These are phyloP conservation scores for Felis chaus DNA, from an alignment of 2,113 vertebrate genomes.

Conservation along the genomic window DNA sequence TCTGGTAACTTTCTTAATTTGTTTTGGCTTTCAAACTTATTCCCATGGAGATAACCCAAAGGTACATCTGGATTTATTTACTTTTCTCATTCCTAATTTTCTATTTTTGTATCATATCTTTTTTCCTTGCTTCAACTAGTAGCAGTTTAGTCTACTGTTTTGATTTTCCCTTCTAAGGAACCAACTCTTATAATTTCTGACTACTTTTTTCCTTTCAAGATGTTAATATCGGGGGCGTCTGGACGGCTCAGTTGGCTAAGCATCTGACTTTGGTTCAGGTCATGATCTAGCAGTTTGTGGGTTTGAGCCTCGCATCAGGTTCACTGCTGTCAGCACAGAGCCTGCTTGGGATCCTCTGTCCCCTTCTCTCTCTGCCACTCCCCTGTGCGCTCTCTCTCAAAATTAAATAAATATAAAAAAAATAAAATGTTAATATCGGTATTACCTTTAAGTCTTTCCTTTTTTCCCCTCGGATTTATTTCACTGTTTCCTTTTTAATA, in stretches of 20 bases:
- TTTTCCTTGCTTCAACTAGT: background rate
- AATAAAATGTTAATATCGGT: background rate
- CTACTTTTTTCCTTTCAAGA: background rate
- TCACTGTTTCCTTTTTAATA: background rate
- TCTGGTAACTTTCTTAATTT: constrained; percentile 2
- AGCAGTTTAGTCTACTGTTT: background rate
- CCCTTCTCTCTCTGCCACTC: too few species aligned
- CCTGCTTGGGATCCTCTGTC: too few species aligned
- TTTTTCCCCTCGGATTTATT: background rate
- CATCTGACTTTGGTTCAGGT: too few species aligned
- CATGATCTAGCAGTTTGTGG: too few species aligned
- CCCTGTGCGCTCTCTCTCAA: too few species aligned
- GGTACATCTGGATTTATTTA: background rate
- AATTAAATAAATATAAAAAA: too few species aligned
- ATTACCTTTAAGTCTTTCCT: background rate
- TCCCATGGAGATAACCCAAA: background rate
- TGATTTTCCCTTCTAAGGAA: background rate
- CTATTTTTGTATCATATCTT: background rate
- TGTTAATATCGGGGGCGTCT: background rate
- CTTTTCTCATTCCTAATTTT: background rate
- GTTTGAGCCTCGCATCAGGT: too few species aligned
- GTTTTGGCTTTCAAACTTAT: constrained; percentile 40
- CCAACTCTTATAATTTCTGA: background rate
- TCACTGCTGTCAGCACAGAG: too few species aligned
- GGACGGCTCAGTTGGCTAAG: too few species aligned